A percentile compares a stretch with the other conserved stretches of the same genome.
phyloP scores from a whole-genome alignment of 1,140 invertebrate species.

The Muscidifurax raptorellus region DNA sequence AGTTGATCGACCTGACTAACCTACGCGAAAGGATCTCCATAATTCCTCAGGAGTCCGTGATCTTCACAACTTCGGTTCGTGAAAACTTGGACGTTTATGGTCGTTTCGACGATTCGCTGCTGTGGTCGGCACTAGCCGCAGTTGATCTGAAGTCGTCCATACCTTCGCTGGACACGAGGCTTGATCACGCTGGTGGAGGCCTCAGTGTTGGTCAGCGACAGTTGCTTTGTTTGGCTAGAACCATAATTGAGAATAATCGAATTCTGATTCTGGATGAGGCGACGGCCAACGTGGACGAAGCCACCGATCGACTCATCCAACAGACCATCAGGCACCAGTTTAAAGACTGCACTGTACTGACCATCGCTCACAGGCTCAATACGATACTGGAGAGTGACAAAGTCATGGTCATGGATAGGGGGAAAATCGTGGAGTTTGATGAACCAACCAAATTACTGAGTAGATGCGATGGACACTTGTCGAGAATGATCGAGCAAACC shows the following conservation, averaged over 20 bases:
- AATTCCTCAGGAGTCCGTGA: slow-evolving; percentile 83
- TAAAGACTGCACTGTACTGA: slow-evolving; percentile 77
- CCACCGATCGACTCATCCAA: slow-evolving; percentile 75
- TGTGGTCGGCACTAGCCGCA: slow-evolving; percentile 83
- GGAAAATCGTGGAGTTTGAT: slow-evolving; percentile 58
- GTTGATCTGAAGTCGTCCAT: slow-evolving; percentile 78
- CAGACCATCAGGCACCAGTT: slow-evolving; percentile 74
- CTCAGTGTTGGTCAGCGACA: slow-evolving; percentile 84
- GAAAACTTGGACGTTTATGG: slow-evolving; percentile 80
- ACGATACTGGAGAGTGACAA: slow-evolving; percentile 77
- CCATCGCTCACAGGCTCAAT: slow-evolving; percentile 81
- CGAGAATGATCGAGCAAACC: not conserved
- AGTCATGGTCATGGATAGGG: slow-evolving; percentile 80
- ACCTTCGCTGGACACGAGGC: slow-evolving; percentile 41
- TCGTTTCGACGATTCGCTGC: slow-evolving; percentile 76
- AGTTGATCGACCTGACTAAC: slow-evolving; percentile 79
- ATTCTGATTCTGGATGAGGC: slow-evolving; percentile 87
- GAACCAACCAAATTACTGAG: not conserved
- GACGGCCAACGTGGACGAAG: slow-evolving; percentile 84
- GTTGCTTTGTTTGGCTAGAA: slow-evolving; percentile 82
- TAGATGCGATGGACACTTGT: not conserved
- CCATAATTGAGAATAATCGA: slow-evolving; percentile 80
- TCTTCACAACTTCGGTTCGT: slow-evolving; percentile 80
- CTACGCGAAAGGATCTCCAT: slow-evolving; percentile 84
- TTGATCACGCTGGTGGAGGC: slow-evolving; percentile 79